Percentiles rank a stretch among this genome's conserved stretches.
Conservation (phyloP, 1,140 invertebrate genomes). For the Polyergus mexicanus region DNA sequence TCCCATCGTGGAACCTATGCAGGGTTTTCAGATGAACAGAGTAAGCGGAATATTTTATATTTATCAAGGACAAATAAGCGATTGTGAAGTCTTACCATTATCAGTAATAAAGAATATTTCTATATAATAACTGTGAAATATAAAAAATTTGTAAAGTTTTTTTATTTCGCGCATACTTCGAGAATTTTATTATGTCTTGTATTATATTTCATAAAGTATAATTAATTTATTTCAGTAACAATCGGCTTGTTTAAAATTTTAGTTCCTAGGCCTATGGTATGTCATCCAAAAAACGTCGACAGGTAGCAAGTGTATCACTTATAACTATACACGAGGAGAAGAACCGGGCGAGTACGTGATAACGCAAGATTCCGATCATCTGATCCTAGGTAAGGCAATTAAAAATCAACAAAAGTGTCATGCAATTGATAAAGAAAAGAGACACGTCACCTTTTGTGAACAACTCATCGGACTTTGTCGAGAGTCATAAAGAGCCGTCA, state of each 20-base stretch:
- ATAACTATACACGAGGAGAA: slow-evolving; percentile 91
- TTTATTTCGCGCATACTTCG: neutral
- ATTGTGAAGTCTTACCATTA: neutral
- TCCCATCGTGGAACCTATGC: slow-evolving; percentile 90
- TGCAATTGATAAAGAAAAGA: slow-evolving; percentile 62
- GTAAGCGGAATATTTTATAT: slow-evolving; percentile 84
- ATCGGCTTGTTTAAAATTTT: slow-evolving; percentile 58
- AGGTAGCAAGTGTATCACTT: slow-evolving; percentile 91
- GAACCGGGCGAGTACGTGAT: slow-evolving; percentile 90
- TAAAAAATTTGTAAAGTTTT: neutral
- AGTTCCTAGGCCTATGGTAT: slow-evolving; percentile 94
- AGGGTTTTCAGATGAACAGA: slow-evolving; percentile 90
- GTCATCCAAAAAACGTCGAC: slow-evolving; percentile 95
- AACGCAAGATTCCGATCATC: slow-evolving; percentile 92
- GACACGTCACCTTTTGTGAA: slow-evolving; percentile 10
- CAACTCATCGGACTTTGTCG: slow-evolving; percentile 50
- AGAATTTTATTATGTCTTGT: no score
- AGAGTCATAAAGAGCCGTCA: slow-evolving; percentile 74
- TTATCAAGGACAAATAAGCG: neutral
- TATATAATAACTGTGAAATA: neutral
- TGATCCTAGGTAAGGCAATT: slow-evolving; percentile 85
- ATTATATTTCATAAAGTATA: neutral
- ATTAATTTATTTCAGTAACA: neutral
- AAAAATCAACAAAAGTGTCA: neutral
- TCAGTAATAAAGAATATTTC: neutral